Evolutionary conservation across 2,797 vertebrate genomes (phyloP).

Genomic region (Liasis olivaceus): DNA sequence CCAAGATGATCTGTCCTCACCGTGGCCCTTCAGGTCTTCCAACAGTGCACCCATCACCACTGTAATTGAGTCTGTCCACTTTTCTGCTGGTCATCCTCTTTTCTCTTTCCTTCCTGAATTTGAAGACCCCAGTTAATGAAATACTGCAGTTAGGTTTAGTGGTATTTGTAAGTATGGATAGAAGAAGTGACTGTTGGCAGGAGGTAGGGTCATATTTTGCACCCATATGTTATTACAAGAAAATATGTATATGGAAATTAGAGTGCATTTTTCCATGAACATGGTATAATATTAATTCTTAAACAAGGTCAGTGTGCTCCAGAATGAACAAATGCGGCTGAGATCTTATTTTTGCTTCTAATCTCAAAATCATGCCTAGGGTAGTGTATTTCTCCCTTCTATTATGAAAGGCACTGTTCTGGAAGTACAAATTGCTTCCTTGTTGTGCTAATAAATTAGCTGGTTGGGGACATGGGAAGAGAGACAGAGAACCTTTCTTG

Average conservation of each 20-base stretch:
- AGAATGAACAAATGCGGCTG: not conserved
- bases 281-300: accelerated
- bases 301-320: not conserved
- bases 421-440: accelerated
- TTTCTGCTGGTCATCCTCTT: too few relatives aligned
- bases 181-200: not conserved
- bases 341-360: not conserved
- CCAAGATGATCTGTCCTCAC: too few relatives aligned
- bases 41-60: too few relatives aligned
- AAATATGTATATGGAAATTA: not conserved
- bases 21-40: too few relatives aligned
- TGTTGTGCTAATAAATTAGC: not conserved
- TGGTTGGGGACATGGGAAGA: not conserved
- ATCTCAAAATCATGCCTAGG: accelerated
- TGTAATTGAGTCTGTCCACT: too few relatives aligned
- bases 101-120: not conserved
- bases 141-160: not conserved
- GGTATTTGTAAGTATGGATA: not conserved
- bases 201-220: not conserved
- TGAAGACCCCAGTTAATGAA: not conserved
- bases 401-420: not conserved
- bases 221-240: too few relatives aligned
- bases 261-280: accelerated
- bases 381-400: not conserved
- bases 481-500: not conserved